A percentile compares a stretch with the other conserved stretches of the same genome.
These are phyloP conservation scores for Oophaga sylvatica DNA, from an alignment of 2,797 vertebrate species.

Conservation along the genomic window DNA sequence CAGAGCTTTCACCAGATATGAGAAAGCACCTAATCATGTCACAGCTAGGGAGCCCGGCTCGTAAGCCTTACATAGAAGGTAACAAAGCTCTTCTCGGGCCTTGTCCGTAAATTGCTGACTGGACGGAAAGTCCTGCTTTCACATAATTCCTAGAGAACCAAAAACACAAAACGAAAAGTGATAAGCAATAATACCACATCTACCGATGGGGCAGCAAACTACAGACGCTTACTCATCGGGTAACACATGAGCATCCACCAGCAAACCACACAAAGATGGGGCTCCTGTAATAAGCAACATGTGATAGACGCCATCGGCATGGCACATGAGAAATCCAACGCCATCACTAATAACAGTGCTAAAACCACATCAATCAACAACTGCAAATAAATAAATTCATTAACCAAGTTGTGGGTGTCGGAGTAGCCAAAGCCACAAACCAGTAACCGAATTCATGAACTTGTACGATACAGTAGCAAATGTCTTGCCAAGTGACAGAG, in stretches of 20 bases:
- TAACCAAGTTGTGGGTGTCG: constrained; percentile 60
- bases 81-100: constrained; percentile 30
- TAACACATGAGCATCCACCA: not conserved
- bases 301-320: not conserved
- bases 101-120: constrained; percentile 45
- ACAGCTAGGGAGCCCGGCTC: not conserved
- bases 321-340: not conserved
- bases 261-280: constrained; percentile 49
- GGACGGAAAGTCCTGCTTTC: constrained; percentile 34
- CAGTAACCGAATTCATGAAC: constrained; percentile 64
- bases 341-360: not conserved
- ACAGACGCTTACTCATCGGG: constrained; percentile 50
- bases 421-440: constrained; percentile 68
- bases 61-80: not conserved
- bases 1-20: constrained; percentile 14
- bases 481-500: constrained; percentile 65
- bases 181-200: constrained; percentile 48
- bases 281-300: not conserved
- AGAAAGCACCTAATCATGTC: constrained; percentile 19
- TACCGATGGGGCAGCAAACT: constrained; percentile 54
- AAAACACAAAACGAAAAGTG: constrained; percentile 47
- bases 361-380: constrained; percentile 10
- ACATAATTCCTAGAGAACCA: constrained; percentile 57
- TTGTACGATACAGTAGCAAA: constrained; percentile 61
- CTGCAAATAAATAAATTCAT: constrained; percentile 7